Percentiles rank a stretch among this genome's conserved stretches.
Evolutionary conservation across 2,888 invertebrate species (phyloP).

Genomic region (Nyleta sp.): DNA sequence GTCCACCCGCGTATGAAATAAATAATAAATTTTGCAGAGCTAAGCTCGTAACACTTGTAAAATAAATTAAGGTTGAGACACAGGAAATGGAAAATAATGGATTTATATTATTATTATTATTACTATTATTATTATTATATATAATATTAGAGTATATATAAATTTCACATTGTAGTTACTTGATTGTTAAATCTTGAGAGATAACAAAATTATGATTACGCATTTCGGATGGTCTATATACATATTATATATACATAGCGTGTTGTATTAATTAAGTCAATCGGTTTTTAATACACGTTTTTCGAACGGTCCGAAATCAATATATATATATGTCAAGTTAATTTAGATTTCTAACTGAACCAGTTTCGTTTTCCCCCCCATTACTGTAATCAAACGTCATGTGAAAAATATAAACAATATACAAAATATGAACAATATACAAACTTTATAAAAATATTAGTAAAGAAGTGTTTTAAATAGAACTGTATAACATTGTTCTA

Average conservation of each 20-base stretch:
- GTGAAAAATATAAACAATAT: conserved; percentile 18
- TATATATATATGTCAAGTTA: conserved; percentile 16
- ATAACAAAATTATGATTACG: conserved; percentile 61
- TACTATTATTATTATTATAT: conserved; percentile 44
- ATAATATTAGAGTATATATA: conserved; percentile 51
- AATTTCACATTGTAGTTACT: conserved; percentile 56
- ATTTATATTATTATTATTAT: conserved; percentile 43
- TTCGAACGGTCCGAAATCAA: not conserved
- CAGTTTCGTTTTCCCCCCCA: conserved; percentile 10
- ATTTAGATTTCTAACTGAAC: conserved; percentile 22
- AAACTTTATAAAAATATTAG: conserved; percentile 56
- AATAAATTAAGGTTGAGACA: conserved; percentile 51
- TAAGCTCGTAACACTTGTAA: conserved; percentile 63
- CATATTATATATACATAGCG: conserved; percentile 53
- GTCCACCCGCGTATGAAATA: conserved; percentile 38
- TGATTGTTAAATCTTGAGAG: conserved; percentile 57
- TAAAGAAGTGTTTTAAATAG: too few species aligned
- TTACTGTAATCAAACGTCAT: conserved; percentile 44
- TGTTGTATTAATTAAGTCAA: conserved; percentile 57
- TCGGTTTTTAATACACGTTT: conserved; percentile 28
- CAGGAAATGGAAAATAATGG: conserved; percentile 42
- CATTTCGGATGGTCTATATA: conserved; percentile 63
- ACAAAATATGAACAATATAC: conserved; percentile 34
- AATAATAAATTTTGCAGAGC: conserved; percentile 68
- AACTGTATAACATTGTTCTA: too few species aligned